A percentile compares a stretch with the other conserved stretches of the same genome.
Conservation (phyloP, 1,140 invertebrate genomes). For the Drosophila santomea region DNA sequence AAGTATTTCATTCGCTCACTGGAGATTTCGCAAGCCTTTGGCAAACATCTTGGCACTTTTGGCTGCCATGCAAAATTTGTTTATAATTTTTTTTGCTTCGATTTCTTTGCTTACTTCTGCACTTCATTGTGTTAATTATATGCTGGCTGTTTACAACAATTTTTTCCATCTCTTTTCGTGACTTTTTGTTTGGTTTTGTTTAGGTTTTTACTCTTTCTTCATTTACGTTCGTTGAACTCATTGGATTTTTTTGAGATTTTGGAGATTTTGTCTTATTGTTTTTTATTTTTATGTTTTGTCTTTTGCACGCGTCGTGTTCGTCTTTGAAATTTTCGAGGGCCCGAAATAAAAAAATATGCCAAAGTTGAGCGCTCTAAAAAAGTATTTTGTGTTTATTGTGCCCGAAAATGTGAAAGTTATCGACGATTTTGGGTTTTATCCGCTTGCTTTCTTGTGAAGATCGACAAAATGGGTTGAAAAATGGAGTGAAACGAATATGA, state of each 20-base stretch:
- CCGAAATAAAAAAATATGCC: slow-evolving; percentile 48
- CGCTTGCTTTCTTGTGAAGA: slow-evolving; percentile 35
- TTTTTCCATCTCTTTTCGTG: slow-evolving; percentile 35
- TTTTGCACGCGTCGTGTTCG: slow-evolving; percentile 49
- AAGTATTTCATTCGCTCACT: slow-evolving; percentile 6
- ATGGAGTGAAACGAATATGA: slow-evolving; percentile 36
- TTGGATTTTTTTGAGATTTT: slow-evolving; percentile 37
- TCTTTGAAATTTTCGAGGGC: slow-evolving; percentile 28
- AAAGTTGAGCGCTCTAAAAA: slow-evolving; percentile 54
- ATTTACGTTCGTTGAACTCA: slow-evolving; percentile 56
- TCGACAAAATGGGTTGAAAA: slow-evolving; percentile 6
- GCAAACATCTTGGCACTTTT: slow-evolving; percentile 51
- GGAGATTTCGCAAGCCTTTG: slow-evolving; percentile 38
- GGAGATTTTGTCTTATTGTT: slow-evolving; percentile 48
- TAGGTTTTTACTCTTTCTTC: slow-evolving; percentile 30
- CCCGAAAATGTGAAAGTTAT: slow-evolving; percentile 59
- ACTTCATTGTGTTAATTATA: slow-evolving; percentile 64
- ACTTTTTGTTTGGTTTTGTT: slow-evolving; percentile 39
- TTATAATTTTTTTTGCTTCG: slow-evolving; percentile 42
- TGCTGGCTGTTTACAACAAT: slow-evolving; percentile 47
- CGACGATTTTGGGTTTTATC: slow-evolving; percentile 33
- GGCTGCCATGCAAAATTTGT: slow-evolving; percentile 45
- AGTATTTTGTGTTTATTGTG: slow-evolving; percentile 46
- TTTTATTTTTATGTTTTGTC: slow-evolving; percentile 30
- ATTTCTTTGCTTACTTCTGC: slow-evolving; percentile 48